These are phyloP conservation scores for Autographa gamma DNA, from an alignment of 2,888 invertebrate species.

Conservation along the genomic window DNA sequence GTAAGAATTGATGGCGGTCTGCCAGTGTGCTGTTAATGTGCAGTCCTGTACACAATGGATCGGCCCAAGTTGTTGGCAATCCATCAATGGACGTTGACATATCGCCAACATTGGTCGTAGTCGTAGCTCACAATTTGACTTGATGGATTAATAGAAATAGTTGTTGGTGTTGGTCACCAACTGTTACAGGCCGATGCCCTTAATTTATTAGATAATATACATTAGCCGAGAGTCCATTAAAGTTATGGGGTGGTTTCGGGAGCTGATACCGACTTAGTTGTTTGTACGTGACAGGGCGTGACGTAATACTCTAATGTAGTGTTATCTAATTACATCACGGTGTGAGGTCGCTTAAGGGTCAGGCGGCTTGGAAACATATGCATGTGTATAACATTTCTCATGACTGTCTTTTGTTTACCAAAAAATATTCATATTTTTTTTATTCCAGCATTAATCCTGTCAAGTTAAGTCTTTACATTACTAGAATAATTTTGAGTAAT, in stretches of 20 bases:
- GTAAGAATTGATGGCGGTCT: neutral
- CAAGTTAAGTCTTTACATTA: no score
- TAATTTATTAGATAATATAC: slow-evolving; percentile 5
- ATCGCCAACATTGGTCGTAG: slow-evolving; percentile 8
- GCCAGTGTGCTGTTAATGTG: neutral
- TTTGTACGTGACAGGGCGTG: neutral
- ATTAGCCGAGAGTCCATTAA: slow-evolving; percentile 9
- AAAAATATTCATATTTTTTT: no score
- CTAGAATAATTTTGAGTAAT: no score
- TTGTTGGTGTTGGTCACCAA: slow-evolving; percentile 1
- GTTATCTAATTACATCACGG: neutral
- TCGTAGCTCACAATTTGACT: neutral
- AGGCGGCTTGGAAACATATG: neutral
- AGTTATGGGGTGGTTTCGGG: slow-evolving; percentile 3
- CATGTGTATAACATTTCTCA: neutral
- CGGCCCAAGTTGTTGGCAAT: slow-evolving; percentile 19
- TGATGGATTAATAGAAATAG: slow-evolving; percentile 15
- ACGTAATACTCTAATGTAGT: slow-evolving; percentile 3
- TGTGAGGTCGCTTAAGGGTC: neutral
- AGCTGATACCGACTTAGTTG: slow-evolving; percentile 9
- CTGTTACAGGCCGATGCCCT: neutral
- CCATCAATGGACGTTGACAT: slow-evolving; percentile 24
- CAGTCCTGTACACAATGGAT: slow-evolving; percentile 2
- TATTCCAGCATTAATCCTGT: no score
- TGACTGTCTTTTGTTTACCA: neutral